phyloP scores from a whole-genome alignment of 2,888 invertebrate species.

The Nebria brevicollis region DNA sequence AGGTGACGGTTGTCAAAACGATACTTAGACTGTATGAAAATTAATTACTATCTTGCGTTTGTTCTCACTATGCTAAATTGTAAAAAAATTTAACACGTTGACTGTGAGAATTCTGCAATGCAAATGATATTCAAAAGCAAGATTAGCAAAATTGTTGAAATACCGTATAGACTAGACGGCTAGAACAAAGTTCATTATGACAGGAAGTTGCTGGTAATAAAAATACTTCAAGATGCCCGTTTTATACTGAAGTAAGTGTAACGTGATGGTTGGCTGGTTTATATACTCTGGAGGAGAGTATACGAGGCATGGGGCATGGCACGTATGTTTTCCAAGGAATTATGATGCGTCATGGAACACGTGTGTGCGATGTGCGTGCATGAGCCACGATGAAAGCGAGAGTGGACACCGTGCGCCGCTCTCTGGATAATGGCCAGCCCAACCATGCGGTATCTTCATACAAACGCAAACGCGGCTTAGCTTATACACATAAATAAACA shows the following conservation, averaged over 20 bases:
- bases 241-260: neutral
- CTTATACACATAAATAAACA: neutral
- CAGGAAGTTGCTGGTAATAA: slow-evolving; percentile 10
- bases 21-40: too few species aligned
- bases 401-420: slow-evolving; percentile 10
- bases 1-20: neutral
- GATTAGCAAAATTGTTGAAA: neutral
- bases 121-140: neutral
- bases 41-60: too few species aligned
- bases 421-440: slow-evolving; percentile 11
- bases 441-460: neutral
- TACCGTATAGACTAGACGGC: neutral
- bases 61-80: too few species aligned
- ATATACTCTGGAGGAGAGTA: slow-evolving; percentile 1
- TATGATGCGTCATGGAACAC: neutral
- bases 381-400: slow-evolving; percentile 10
- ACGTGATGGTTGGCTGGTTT: neutral
- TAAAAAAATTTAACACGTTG: too few species aligned
- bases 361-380: neutral
- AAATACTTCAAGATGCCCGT: neutral
- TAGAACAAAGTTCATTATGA: neutral
- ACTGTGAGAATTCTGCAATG: too few species aligned
- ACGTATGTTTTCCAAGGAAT: neutral
- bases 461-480: neutral
- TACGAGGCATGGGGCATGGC: slow-evolving; percentile 4